Conservation (phyloP, 2,888 invertebrate genomes). For the Troides oblongomaculatus region DNA sequence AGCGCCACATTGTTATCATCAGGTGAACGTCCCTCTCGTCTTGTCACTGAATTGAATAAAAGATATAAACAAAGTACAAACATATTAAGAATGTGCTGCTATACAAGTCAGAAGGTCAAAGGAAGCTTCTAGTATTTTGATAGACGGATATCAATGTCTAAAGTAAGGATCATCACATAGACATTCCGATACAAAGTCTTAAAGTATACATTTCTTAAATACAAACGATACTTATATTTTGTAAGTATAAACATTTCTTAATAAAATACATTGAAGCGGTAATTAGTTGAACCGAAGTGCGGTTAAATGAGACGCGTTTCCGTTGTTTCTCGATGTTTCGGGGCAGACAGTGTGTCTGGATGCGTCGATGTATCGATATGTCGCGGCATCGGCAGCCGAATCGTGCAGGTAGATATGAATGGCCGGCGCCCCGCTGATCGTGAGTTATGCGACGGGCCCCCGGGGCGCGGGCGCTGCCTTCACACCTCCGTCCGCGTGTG, state of each 20-base stretch:
- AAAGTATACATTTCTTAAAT: constrained; percentile 10
- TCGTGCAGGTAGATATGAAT: constrained; percentile 73
- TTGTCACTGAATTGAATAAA: no score
- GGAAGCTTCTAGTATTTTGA: not conserved
- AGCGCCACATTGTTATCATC: no score
- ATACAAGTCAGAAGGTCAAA: no score
- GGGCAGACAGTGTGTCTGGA: constrained; percentile 69
- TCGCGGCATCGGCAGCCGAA: constrained; percentile 36
- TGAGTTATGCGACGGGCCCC: constrained; percentile 76
- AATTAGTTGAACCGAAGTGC: constrained; percentile 15
- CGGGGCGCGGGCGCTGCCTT: constrained; percentile 72
- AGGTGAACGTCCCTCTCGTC: no score
- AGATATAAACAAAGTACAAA: no score
- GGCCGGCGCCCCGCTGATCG: constrained; percentile 76
- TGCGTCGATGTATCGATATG: constrained; percentile 50
- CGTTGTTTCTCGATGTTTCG: constrained; percentile 28
- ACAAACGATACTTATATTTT: constrained; percentile 15
- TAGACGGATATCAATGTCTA: not conserved
- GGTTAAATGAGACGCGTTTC: constrained; percentile 40
- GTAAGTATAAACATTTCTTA: constrained; percentile 6
- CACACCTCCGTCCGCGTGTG: constrained; percentile 80
- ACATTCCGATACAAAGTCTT: constrained; percentile 6
- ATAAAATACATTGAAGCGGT: constrained; percentile 11
- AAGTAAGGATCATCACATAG: constrained; percentile 7
- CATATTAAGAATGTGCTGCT: no score